phyloP scores from a whole-genome alignment of 2,888 invertebrate species.

The Cancer borealis region DNA sequence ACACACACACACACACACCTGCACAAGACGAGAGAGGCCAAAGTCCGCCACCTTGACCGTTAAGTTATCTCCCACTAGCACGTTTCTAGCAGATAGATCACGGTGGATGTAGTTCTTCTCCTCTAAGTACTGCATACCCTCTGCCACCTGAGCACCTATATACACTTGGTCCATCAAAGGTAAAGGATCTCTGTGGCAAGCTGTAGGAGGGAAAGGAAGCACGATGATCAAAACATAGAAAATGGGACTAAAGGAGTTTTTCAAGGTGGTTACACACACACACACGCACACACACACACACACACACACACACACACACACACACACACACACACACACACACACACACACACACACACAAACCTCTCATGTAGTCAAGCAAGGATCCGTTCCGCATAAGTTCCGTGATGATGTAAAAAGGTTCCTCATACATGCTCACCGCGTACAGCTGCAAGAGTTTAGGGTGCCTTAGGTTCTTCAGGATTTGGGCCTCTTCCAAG shows the following conservation, averaged over 20 bases:
- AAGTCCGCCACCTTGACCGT: slow-evolving; percentile 73
- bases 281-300: slow-evolving; percentile 48
- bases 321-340: slow-evolving; percentile 46
- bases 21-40: slow-evolving; percentile 63
- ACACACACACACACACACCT: slow-evolving; percentile 49
- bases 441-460: slow-evolving; percentile 83
- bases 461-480: slow-evolving; percentile 83
- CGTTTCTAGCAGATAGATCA: slow-evolving; percentile 70
- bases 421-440: slow-evolving; percentile 84
- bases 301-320: slow-evolving; percentile 55
- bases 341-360: neutral
- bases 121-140: slow-evolving; percentile 70
- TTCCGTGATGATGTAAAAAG: slow-evolving; percentile 83
- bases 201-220: neutral
- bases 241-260: neutral
- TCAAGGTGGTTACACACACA: neutral
- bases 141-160: slow-evolving; percentile 64
- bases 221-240: neutral
- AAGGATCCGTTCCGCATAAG: slow-evolving; percentile 83
- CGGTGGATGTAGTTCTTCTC: slow-evolving; percentile 65
- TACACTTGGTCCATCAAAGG: slow-evolving; percentile 54
- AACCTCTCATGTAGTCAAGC: slow-evolving; percentile 82
- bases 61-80: slow-evolving; percentile 63
- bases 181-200: neutral
- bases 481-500: slow-evolving; percentile 83